Evolutionary conservation across 2,888 invertebrate species (phyloP).

Genomic region (Aethes cnicana): DNA sequence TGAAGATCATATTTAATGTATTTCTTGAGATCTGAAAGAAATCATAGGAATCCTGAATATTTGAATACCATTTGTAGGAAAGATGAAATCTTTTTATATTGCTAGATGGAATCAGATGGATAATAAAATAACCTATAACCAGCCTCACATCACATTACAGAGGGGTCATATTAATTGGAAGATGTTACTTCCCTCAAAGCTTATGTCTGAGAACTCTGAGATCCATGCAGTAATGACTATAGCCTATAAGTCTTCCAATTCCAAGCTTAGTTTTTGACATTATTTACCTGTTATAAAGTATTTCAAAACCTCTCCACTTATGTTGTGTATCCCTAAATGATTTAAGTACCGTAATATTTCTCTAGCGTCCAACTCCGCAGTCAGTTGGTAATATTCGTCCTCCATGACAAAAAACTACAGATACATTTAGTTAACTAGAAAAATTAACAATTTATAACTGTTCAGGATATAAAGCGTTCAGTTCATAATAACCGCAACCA

Average conservation of each 20-base stretch:
- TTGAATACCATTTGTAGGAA: background rate
- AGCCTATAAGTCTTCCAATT: background rate
- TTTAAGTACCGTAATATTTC: constrained; percentile 89
- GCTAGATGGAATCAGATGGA: constrained; percentile 7
- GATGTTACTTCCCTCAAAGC: no score
- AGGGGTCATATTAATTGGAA: no score
- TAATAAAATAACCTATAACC: no score
- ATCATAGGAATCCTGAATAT: no score
- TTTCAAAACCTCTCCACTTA: constrained; percentile 88
- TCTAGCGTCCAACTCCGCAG: constrained; percentile 84
- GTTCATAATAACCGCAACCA: no score
- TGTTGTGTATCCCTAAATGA: constrained; percentile 88
- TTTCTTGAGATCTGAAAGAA: constrained; percentile 84
- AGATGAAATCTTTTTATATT: background rate
- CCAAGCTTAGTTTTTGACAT: background rate
- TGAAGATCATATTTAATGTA: constrained; percentile 84
- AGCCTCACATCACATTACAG: no score
- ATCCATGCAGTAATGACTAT: background rate
- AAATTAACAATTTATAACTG: background rate
- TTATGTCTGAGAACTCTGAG: no score
- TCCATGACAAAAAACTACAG: constrained; percentile 40
- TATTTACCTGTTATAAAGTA: constrained; percentile 88
- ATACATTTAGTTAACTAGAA: background rate
- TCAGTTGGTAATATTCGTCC: constrained; percentile 59
- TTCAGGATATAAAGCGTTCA: no score